phyloP scores from a whole-genome alignment of 2,797 vertebrate species.

The Myotis daubentonii region DNA sequence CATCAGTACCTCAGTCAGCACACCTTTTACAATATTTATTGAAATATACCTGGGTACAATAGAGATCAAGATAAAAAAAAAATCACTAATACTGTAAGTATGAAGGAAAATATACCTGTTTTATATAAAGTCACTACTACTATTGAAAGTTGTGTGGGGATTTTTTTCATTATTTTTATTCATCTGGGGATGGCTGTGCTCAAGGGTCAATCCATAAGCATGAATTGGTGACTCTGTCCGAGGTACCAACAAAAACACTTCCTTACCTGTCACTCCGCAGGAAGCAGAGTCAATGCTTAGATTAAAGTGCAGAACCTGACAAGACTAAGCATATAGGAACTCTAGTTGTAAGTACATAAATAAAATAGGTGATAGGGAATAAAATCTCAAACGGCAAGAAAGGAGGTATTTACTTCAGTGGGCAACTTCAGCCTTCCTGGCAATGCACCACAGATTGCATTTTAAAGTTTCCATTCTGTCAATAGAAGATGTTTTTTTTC shows the following conservation, averaged over 20 bases:
- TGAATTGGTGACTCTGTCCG: background rate
- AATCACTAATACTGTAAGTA: background rate
- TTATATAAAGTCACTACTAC: conserved; percentile 4
- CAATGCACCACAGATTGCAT: background rate
- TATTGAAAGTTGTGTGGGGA: background rate
- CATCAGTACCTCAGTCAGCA: background rate
- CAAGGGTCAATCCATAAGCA: background rate
- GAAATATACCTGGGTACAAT: background rate
- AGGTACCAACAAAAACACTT: background rate
- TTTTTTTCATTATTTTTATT: background rate
- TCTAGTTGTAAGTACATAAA: background rate
- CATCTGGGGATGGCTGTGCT: background rate
- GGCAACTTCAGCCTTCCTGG: background rate
- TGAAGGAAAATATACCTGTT: background rate
- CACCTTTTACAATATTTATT: background rate
- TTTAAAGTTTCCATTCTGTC: conserved; percentile 32
- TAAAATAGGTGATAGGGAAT: background rate
- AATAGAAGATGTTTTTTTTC: background rate
- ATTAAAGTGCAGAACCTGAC: background rate
- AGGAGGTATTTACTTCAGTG: background rate
- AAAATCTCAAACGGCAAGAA: background rate
- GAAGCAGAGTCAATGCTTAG: background rate
- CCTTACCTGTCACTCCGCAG: accelerated
- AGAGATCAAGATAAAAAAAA: background rate
- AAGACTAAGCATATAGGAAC: background rate